Percentiles rank a stretch among this genome's conserved stretches.
phyloP scores from a whole-genome alignment of 2,113 vertebrate genomes.

The Leucopsar rothschildi region DNA sequence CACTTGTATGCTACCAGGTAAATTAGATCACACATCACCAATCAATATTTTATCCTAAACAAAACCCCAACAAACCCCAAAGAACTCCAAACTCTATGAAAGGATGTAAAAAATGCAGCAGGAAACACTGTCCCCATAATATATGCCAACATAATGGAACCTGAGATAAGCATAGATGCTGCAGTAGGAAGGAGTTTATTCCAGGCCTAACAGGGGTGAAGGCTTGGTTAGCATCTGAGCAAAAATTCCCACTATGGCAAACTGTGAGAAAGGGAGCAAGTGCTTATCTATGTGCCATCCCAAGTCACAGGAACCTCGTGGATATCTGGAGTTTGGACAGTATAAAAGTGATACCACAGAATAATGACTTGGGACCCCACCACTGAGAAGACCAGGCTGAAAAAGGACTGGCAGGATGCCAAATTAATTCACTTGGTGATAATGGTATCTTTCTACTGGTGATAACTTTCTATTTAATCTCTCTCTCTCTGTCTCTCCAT shows the following conservation, averaged over 20 bases:
- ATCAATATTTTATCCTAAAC: neutral
- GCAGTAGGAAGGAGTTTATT: neutral
- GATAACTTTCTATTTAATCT: neutral
- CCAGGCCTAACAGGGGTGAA: neutral
- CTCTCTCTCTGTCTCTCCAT: neutral
- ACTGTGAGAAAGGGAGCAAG: neutral
- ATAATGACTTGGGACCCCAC: neutral
- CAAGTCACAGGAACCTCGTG: fast-evolving
- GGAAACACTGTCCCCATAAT: neutral
- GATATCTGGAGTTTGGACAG: neutral
- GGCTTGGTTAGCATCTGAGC: neutral
- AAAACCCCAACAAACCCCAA: neutral
- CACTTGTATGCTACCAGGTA: neutral
- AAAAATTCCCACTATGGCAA: neutral
- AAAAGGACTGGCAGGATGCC: neutral
- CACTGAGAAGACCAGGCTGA: neutral
- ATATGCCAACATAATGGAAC: neutral
- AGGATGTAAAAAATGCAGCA: neutral
- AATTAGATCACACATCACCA: neutral
- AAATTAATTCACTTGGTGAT: neutral
- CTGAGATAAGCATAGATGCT: neutral
- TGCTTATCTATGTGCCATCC: neutral
- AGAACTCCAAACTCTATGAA: fast-evolving
- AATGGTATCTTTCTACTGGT: neutral
- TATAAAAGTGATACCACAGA: neutral